phyloP scores from a whole-genome alignment of 2,888 invertebrate genomes.

The Drosophila gaucha region DNA sequence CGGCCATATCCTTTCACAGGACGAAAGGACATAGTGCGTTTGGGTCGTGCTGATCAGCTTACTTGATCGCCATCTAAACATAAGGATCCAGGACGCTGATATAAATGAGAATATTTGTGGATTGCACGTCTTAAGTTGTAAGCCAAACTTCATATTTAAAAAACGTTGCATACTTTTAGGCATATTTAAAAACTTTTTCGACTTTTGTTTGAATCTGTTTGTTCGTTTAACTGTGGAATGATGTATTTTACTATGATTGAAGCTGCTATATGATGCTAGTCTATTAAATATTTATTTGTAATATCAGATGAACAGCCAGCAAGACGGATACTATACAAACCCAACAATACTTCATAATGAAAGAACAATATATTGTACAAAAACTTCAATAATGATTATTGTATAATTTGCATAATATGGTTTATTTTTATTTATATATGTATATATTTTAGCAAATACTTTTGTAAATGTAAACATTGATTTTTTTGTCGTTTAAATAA shows the following conservation, averaged over 20 bases:
- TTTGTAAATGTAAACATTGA: constrained; percentile 73
- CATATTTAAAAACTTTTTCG: not conserved
- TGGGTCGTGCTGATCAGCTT: no score
- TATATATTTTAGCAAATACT: constrained; percentile 68
- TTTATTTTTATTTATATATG: constrained; percentile 47
- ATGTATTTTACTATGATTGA: no score
- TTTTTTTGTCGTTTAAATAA: constrained; percentile 60
- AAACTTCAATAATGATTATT: constrained; percentile 9
- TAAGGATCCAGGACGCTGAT: no score
- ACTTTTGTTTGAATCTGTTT: not conserved
- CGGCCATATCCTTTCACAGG: no score
- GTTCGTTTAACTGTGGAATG: not conserved
- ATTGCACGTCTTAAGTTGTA: not conserved
- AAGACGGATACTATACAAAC: not conserved
- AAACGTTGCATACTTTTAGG: constrained; percentile 31
- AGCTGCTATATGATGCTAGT: no score
- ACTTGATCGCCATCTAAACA: no score
- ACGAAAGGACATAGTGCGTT: no score
- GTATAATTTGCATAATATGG: constrained; percentile 41
- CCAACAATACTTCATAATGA: not conserved
- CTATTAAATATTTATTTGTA: no score
- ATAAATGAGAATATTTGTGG: no score
- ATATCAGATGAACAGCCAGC: no score
- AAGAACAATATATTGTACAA: no score
- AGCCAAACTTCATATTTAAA: not conserved